A percentile compares a stretch with the other conserved stretches of the same genome.
phyloP scores from a whole-genome alignment of 2,797 vertebrate species.

The Scolopax rusticola region DNA sequence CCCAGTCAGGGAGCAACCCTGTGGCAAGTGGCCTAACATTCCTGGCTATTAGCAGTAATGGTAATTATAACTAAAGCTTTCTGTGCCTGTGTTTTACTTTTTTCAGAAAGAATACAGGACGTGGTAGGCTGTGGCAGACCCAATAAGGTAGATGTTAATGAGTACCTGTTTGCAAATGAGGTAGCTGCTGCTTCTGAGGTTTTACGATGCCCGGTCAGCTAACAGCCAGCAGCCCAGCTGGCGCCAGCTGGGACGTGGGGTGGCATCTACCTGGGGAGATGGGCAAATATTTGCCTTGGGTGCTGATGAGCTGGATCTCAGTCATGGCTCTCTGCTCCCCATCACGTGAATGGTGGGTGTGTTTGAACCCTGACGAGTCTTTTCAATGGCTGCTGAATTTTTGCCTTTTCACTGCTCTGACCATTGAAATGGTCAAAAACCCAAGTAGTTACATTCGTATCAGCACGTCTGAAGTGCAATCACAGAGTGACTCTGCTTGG shows the following conservation, averaged over 20 bases:
- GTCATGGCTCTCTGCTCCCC: neutral
- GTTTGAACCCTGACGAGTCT: neutral
- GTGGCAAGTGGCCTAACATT: neutral
- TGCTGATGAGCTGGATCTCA: slow-evolving; percentile 5
- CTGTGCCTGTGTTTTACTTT: neutral
- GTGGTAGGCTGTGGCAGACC: neutral
- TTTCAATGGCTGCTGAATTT: neutral
- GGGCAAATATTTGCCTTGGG: slow-evolving; percentile 49
- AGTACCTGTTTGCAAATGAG: neutral
- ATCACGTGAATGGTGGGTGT: neutral
- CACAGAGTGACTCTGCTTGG: neutral
- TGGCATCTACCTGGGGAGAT: neutral
- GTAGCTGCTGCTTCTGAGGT: neutral
- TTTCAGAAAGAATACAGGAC: neutral
- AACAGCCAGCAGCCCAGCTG: neutral
- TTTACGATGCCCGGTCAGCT: slow-evolving; percentile 16
- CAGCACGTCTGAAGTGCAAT: neutral
- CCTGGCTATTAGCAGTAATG: neutral
- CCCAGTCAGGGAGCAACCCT: neutral
- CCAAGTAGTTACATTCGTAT: fast-evolving
- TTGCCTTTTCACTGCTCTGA: neutral
- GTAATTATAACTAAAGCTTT: neutral
- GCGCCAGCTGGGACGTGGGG: neutral
- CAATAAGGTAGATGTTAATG: neutral
- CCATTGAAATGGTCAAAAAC: neutral